phyloP scores from a whole-genome alignment of 2,113 vertebrate genomes.

The Spea multiplicata region DNA sequence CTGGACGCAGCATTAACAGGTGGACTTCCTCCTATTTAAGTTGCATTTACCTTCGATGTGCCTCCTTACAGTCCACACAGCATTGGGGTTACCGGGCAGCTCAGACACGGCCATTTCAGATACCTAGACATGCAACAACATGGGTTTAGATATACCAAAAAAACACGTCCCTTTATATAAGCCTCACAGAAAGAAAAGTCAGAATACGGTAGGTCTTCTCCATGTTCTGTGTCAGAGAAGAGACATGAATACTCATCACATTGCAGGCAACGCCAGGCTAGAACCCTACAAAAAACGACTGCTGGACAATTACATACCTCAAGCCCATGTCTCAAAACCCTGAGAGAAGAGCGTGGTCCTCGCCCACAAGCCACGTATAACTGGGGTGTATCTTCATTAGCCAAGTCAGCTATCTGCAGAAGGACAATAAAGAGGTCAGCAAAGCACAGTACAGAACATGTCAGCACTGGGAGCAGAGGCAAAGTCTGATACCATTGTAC shows the following conservation, averaged over 20 bases:
- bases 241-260: slow-evolving; percentile 71
- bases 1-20: no score
- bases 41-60: slow-evolving; percentile 87
- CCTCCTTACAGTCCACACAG: slow-evolving; percentile 95
- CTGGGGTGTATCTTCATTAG: slow-evolving; percentile 96
- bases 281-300: neutral
- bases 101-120: slow-evolving; percentile 99
- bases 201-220: slow-evolving; percentile 59
- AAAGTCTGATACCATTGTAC: neutral
- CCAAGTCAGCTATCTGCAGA: slow-evolving; percentile 91
- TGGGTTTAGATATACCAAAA: slow-evolving; percentile 35
- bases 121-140: slow-evolving; percentile 70
- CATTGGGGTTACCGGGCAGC: slow-evolving; percentile 97
- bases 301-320: slow-evolving; percentile 73
- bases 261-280: slow-evolving; percentile 47
- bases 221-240: slow-evolving; percentile 68
- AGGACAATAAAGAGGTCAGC: neutral
- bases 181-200: slow-evolving; percentile 43
- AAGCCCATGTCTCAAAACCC: slow-evolving; percentile 91
- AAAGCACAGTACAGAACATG: neutral
- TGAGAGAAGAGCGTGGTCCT: slow-evolving; percentile 87
- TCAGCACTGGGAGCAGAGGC: neutral
- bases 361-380: slow-evolving; percentile 91
- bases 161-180: neutral
- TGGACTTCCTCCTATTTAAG: no score